Conservation (phyloP, 2,888 invertebrate genomes). For the Eupeodes luniger region DNA sequence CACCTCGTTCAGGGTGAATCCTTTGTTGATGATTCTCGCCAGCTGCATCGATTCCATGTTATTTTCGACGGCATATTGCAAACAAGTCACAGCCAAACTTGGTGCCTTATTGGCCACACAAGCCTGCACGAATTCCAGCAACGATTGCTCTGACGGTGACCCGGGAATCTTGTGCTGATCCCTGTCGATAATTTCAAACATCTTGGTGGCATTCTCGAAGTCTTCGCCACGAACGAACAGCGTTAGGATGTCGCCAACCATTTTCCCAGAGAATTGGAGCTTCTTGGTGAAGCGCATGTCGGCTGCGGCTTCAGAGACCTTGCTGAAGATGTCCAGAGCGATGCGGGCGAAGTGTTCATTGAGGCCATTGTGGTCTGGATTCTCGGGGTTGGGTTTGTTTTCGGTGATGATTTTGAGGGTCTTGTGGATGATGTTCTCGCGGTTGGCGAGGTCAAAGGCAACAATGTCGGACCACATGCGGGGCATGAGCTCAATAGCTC, state of each 20-base stretch:
- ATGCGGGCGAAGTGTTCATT: conserved; percentile 85
- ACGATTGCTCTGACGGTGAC: conserved; percentile 85
- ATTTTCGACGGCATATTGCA: conserved; percentile 86
- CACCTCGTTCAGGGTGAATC: conserved; percentile 84
- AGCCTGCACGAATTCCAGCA: conserved; percentile 85
- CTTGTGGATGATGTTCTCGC: conserved; percentile 86
- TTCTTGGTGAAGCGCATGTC: conserved; percentile 77
- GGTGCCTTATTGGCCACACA: conserved; percentile 85
- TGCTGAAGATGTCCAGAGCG: conserved; percentile 86
- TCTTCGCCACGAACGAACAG: conserved; percentile 82
- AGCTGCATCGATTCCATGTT: conserved; percentile 83
- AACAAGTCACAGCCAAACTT: conserved; percentile 85
- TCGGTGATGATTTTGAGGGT: conserved; percentile 87
- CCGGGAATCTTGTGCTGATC: conserved; percentile 86
- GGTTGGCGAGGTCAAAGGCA: conserved; percentile 88
- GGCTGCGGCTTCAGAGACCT: conserved; percentile 84
- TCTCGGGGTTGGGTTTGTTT: conserved; percentile 81
- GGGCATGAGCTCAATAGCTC: conserved; percentile 88
- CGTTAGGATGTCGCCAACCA: conserved; percentile 86
- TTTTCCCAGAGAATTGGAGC: conserved; percentile 86
- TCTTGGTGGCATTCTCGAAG: conserved; percentile 85
- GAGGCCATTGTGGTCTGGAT: conserved; percentile 77
- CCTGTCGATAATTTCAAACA: conserved; percentile 85
- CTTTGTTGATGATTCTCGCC: conserved; percentile 79
- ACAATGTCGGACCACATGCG: conserved; percentile 93